Percentiles rank a stretch among this genome's conserved stretches.
Conservation (phyloP, 2,888 invertebrate species). For the Dermolepida albohirtum region DNA sequence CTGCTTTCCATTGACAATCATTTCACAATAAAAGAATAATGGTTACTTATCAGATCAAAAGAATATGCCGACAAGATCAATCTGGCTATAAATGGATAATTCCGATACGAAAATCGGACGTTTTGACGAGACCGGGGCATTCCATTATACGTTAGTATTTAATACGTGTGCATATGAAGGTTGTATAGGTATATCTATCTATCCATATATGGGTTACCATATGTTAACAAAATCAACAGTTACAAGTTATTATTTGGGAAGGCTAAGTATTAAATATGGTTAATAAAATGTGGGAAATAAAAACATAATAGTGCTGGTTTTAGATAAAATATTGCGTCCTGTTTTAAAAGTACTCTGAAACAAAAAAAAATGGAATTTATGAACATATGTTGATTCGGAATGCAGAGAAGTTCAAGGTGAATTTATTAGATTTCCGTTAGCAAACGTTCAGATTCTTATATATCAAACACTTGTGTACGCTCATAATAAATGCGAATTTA, state of each 20-base stretch:
- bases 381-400: conserved; percentile 31
- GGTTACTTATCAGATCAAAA: conserved; percentile 28
- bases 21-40: conserved; percentile 29
- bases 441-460: conserved; percentile 19
- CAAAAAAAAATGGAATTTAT: conserved; percentile 8
- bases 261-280: not conserved
- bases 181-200: not conserved
- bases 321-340: not conserved
- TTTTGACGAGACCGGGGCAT: conserved; percentile 15
- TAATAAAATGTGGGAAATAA: not conserved
- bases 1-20: conserved; percentile 14
- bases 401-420: conserved; percentile 36
- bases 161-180: not conserved
- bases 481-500: not conserved
- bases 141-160: conserved; percentile 7
- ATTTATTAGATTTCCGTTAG: conserved; percentile 28
- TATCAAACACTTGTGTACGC: not conserved
- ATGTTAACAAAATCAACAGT: conserved; percentile 15
- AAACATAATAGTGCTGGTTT: conserved; percentile 6
- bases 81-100: conserved; percentile 25
- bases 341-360: conserved; percentile 1
- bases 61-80: conserved; percentile 29
- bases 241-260: not conserved
- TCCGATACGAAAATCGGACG: conserved; percentile 14
- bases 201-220: conserved; percentile 18